phyloP scores from a whole-genome alignment of 1,140 invertebrate genomes.

The Leptinotarsa lineolata region DNA sequence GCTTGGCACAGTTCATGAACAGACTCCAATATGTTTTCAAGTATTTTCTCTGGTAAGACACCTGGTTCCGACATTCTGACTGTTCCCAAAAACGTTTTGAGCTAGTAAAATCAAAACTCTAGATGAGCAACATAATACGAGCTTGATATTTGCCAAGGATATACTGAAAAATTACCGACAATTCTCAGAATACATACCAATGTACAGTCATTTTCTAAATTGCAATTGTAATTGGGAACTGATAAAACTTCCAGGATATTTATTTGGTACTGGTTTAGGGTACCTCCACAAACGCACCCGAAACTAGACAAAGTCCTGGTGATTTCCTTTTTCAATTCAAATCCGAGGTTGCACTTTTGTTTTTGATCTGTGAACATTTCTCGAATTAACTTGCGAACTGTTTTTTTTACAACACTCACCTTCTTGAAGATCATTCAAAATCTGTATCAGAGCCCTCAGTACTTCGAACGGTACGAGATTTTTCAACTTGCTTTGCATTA shows the following conservation, averaged over 20 bases:
- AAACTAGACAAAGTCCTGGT: conserved; percentile 33
- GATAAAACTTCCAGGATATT: conserved; percentile 40
- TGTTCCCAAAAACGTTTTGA: conserved; percentile 36
- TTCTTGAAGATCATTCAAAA: conserved; percentile 34
- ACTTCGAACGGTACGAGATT: conserved; percentile 33
- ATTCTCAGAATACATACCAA: conserved; percentile 38
- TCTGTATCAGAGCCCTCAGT: conserved; percentile 30
- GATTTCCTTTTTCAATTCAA: conserved; percentile 28
- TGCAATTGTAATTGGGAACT: conserved; percentile 38
- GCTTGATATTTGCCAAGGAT: too few relatives aligned
- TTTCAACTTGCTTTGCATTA: conserved; percentile 32
- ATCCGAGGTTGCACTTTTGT: conserved; percentile 23
- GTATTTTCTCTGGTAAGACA: conserved; percentile 29
- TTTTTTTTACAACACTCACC: conserved; percentile 32
- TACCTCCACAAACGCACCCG: conserved; percentile 25
- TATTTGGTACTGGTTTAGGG: conserved; percentile 25
- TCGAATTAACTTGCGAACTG: background rate
- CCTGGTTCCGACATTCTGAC: conserved; percentile 30
- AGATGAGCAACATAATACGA: background rate
- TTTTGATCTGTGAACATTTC: conserved; percentile 23
- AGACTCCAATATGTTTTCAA: conserved; percentile 41
- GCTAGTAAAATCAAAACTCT: conserved; percentile 32
- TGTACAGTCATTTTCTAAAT: conserved; percentile 40
- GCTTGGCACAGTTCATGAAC: conserved; percentile 39
- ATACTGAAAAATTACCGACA: background rate